A percentile compares a stretch with the other conserved stretches of the same genome.
These are phyloP conservation scores for Caracal caracal DNA, from an alignment of 2,113 vertebrate species.

Conservation along the genomic window DNA sequence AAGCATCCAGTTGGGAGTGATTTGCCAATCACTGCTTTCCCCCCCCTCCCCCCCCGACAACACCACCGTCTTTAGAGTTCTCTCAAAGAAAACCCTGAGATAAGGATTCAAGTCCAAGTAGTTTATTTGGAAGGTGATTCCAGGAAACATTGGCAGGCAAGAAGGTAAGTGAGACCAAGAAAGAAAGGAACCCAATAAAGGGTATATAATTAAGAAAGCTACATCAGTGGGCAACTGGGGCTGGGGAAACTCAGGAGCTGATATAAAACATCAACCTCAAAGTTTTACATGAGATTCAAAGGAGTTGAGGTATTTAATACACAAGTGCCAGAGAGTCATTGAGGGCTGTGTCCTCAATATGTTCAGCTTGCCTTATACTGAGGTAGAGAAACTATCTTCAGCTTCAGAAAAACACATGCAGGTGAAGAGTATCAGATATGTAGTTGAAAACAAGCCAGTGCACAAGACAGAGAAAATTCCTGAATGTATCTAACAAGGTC, in stretches of 20 bases:
- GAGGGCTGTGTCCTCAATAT: not conserved
- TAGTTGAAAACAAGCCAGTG: not conserved
- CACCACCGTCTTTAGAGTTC: not conserved
- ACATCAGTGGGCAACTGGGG: not conserved
- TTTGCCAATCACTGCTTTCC: not conserved
- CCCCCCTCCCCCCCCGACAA: not conserved
- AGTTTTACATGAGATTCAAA: not conserved
- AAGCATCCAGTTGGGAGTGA: not conserved
- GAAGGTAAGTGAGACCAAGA: not conserved
- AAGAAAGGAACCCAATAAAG: slow-evolving; percentile 7
- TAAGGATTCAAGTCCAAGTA: slow-evolving; percentile 4
- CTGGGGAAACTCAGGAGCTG: not conserved
- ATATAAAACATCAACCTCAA: not conserved
- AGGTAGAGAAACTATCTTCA: not conserved
- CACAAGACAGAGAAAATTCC: not conserved
- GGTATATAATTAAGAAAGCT: slow-evolving; percentile 3
- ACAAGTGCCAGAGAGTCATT: not conserved
- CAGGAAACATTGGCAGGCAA: not conserved
- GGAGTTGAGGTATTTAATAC: not conserved
- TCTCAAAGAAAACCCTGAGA: slow-evolving; percentile 12
- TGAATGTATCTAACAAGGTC: not conserved
- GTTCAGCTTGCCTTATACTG: not conserved
- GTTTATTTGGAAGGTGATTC: slow-evolving; percentile 30
- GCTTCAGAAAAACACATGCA: not conserved
- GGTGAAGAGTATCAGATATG: not conserved